Base-by-base conservation (phyloP, 2,888 invertebrate genomes). In the Fragum whitleyi region DNA sequence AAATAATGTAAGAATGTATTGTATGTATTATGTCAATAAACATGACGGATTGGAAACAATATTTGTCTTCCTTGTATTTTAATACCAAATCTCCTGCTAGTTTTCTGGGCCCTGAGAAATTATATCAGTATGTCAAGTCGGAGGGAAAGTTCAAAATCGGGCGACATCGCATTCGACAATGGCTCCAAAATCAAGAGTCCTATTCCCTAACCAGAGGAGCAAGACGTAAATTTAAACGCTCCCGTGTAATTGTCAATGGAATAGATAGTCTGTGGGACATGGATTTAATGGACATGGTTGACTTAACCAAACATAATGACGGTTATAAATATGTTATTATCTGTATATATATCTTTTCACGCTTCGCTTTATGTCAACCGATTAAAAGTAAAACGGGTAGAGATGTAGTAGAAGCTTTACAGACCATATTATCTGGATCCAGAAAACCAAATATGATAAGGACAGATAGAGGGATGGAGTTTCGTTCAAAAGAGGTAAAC, bases 131-230 rank as follows among this genome's bases (percentile, higher is more conserved):
- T 36, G 32, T 36, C 32, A 36, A 36, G 32, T 36, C 32, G 32
- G 32, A 36, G 32, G 32, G 32, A 36, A 36, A 36, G 32, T 36
- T 36, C 32, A 36, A 36, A 57, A 77, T 83, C 23, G 72, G 75
- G 2, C 62, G 67, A 59, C 51, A 80, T n/a, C 28, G 70, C 14
- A 77, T 83, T 36, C 28, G 42, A 32, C 53, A 79, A 78, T 80
- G 83, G 83, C 61, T 83, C 19, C 73, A 74, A 53, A 73, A 76
- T 53, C 77, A 83, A 47, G 77, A 83, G 28, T 26, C 77, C 1
- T 83, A 72, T 73, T 80, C 80, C 3, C 42, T 83, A 53, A 79
- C 77, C 2, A 68, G 47, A 74, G 47, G 51, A 47, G 73, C 61
- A 6, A 74, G 75, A 68, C 21, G 62, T 32, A 67, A 59, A 61